Conservation (phyloP, 37 sponge, comb jelly and placozoan species). For the Amphimedon queenslandica region DNA sequence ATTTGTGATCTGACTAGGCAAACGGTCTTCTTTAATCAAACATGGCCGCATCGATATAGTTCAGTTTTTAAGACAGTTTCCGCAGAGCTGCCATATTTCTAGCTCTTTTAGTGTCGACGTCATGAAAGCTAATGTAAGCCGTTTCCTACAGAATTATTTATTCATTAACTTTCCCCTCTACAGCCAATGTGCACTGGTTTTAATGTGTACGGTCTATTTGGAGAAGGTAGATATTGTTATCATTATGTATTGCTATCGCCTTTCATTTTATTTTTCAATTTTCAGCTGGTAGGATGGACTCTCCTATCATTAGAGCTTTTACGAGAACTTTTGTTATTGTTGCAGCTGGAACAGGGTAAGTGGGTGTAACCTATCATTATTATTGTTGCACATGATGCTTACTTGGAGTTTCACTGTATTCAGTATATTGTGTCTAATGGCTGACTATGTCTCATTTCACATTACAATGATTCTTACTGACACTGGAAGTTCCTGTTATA, state of each 20-base stretch:
- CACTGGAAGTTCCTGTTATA: too few relatives aligned
- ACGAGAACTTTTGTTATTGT: constrained; percentile 61
- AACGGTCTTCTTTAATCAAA: constrained; percentile 37
- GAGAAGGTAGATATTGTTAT: constrained; percentile 31
- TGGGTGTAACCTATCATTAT: not conserved
- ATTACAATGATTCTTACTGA: too few relatives aligned
- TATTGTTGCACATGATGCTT: too few relatives aligned
- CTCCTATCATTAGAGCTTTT: constrained; percentile 38
- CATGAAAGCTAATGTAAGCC: constrained; percentile 40
- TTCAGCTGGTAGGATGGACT: constrained; percentile 13
- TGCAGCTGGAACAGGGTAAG: constrained; percentile 47
- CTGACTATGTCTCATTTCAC: too few relatives aligned
- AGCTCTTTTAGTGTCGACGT: constrained; percentile 52
- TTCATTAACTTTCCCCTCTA: constrained; percentile 9
- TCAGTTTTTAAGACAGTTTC: constrained; percentile 45
- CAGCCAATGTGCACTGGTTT: constrained; percentile 36
- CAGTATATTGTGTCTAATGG: too few relatives aligned
- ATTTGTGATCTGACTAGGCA: constrained; percentile 18
- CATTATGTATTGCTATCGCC: not conserved
- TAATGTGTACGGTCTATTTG: constrained; percentile 37
- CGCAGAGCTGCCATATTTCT: constrained; percentile 32
- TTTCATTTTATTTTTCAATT: not conserved
- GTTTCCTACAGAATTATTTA: not conserved
- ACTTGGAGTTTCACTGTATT: too few relatives aligned
- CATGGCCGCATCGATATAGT: constrained; percentile 59